phyloP scores from a whole-genome alignment of 2,113 vertebrate genomes.

The Chelonoidis abingdonii region DNA sequence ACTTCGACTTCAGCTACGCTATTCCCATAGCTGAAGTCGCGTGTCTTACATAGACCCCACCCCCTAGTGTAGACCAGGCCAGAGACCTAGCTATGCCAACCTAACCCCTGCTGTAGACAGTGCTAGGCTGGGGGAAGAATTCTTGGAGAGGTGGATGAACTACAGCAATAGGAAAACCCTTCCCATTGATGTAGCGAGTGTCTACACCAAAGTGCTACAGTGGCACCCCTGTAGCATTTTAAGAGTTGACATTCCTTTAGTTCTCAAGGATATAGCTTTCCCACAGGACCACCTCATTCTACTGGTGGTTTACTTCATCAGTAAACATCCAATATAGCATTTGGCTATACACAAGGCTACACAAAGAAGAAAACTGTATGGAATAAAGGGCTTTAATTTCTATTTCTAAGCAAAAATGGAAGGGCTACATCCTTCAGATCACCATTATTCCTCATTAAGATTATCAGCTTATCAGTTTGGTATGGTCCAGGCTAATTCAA shows the following conservation, averaged over 20 bases:
- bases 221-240: too few species aligned
- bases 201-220: too few species aligned
- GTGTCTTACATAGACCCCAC: too few species aligned
- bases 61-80: too few species aligned
- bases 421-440: not conserved
- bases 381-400: not conserved
- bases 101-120: too few species aligned
- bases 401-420: not conserved
- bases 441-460: not conserved
- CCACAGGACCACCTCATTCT: not conserved
- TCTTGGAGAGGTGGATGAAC: too few species aligned
- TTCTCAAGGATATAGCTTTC: constrained; percentile 29
- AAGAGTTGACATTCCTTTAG: too few species aligned
- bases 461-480: not conserved
- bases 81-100: not conserved
- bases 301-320: not conserved
- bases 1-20: too few species aligned
- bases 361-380: constrained; percentile 2
- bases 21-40: too few species aligned
- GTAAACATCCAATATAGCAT: not conserved
- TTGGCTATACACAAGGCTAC: not conserved
- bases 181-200: too few species aligned
- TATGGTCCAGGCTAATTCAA: not conserved
- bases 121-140: too few species aligned
- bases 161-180: too few species aligned